phyloP scores from a whole-genome alignment of 2,888 invertebrate genomes.

The Escarpia spicata region DNA sequence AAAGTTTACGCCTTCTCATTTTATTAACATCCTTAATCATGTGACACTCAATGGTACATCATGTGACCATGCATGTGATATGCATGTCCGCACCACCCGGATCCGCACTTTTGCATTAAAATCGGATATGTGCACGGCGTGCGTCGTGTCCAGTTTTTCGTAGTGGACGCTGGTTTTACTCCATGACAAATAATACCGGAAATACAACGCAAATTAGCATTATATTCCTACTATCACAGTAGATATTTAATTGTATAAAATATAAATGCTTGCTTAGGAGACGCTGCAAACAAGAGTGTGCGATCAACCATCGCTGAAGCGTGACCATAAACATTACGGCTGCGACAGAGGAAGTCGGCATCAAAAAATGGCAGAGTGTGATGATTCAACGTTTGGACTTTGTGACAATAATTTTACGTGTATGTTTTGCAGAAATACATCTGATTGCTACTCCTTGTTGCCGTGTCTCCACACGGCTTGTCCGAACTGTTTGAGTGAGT shows the following conservation, averaged over 20 bases:
- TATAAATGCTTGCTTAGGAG: background rate
- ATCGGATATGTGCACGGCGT: background rate
- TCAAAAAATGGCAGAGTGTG: background rate
- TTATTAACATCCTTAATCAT: no score
- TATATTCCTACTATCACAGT: background rate
- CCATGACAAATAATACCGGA: background rate
- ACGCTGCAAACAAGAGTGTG: background rate
- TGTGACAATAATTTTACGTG: background rate
- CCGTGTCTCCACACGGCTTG: conserved; percentile 1
- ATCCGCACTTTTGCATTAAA: background rate
- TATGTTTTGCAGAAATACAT: background rate
- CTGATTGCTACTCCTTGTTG: background rate
- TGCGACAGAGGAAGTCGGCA: background rate
- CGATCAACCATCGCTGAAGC: background rate
- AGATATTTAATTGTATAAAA: background rate
- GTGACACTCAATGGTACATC: background rate
- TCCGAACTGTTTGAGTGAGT: background rate
- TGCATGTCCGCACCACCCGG: background rate
- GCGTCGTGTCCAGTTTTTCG: background rate
- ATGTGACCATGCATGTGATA: background rate
- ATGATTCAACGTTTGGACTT: background rate
- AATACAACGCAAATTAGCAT: background rate
- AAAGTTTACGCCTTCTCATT: background rate
- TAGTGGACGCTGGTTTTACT: background rate
- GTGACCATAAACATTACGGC: background rate